These are phyloP conservation scores for Psammodynastes pulverulentus DNA, from an alignment of 2,113 vertebrate genomes.

Conservation along the genomic window DNA sequence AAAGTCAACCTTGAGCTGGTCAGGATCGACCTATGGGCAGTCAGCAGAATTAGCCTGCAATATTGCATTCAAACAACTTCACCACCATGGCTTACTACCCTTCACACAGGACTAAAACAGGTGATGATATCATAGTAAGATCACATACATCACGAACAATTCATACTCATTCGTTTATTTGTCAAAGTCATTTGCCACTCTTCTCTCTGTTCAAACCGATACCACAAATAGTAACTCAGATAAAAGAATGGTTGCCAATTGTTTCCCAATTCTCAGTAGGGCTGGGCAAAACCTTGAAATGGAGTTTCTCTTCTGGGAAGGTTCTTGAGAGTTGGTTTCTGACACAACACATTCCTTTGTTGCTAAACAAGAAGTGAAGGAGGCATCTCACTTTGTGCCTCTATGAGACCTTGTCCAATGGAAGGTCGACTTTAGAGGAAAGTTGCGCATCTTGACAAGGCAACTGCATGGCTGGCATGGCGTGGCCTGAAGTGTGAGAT, in stretches of 20 bases:
- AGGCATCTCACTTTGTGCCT: neutral
- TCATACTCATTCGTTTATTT: neutral
- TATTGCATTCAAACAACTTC: neutral
- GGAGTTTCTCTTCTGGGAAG: neutral
- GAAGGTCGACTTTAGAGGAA: neutral
- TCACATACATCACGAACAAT: neutral
- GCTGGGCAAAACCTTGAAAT: neutral
- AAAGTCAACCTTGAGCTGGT: neutral
- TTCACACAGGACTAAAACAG: neutral
- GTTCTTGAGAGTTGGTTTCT: neutral
- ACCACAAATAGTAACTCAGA: neutral
- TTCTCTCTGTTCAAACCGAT: neutral
- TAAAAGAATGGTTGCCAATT: neutral
- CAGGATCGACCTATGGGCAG: neutral
- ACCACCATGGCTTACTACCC: neutral
- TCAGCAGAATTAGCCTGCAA: neutral
- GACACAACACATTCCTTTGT: neutral
- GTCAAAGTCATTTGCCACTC: neutral
- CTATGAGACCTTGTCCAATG: neutral
- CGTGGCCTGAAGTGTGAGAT: neutral
- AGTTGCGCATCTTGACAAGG: neutral
- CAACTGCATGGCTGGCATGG: neutral
- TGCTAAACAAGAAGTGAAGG: neutral
- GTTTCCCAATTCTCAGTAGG: neutral
- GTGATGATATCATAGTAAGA: neutral